These are phyloP conservation scores for Nephila pilipes DNA, from an alignment of 1,140 invertebrate genomes.

Conservation along the genomic window DNA sequence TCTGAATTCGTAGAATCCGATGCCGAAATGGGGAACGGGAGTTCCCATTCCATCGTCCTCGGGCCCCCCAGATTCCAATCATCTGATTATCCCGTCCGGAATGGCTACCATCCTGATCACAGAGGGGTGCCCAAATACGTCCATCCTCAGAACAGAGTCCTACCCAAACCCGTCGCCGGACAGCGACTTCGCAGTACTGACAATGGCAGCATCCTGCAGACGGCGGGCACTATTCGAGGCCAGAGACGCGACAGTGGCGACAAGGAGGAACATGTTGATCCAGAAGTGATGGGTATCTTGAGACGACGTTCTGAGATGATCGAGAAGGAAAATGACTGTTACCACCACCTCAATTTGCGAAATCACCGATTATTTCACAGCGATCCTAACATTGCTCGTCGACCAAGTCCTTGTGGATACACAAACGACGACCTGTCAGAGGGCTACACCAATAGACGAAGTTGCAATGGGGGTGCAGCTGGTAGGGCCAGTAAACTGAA, in stretches of 20 bases:
- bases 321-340: constrained; percentile 50
- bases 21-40: constrained; percentile 68
- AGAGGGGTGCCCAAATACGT: constrained; percentile 35
- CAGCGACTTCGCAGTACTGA: constrained; percentile 87
- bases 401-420: neutral
- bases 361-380: constrained; percentile 68
- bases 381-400: constrained; percentile 67
- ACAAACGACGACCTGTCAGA: neutral
- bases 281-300: constrained; percentile 54
- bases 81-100: neutral
- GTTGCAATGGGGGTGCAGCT: constrained; percentile 37
- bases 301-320: constrained; percentile 46
- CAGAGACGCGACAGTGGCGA: neutral
- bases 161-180: constrained; percentile 79
- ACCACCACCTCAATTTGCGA: constrained; percentile 35
- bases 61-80: constrained; percentile 57
- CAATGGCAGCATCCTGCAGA: constrained; percentile 89
- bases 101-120: constrained; percentile 4
- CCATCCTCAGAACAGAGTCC: constrained; percentile 64
- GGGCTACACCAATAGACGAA: neutral
- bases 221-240: neutral
- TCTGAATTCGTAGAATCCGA: neutral
- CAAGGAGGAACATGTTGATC: constrained; percentile 7
- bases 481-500: constrained; percentile 68
- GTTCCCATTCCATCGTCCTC: constrained; percentile 58